phyloP scores from a whole-genome alignment of 2,113 vertebrate species.

The Mobula birostris region DNA sequence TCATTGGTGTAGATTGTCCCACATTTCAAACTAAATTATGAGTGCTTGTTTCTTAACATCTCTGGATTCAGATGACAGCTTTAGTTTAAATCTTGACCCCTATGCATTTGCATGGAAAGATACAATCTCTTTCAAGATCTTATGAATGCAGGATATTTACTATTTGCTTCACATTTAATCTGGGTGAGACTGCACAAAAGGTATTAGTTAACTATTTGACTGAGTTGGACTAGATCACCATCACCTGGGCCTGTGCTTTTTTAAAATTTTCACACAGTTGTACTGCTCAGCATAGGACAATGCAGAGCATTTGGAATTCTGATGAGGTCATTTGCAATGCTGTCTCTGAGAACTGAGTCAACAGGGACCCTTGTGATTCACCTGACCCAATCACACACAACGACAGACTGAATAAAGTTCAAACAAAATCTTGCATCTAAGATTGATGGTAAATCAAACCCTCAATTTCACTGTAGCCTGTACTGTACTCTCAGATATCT shows the following conservation, averaged over 20 bases:
- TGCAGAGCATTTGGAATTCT: background rate
- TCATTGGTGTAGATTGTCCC: too few relatives aligned
- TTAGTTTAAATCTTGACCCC: background rate
- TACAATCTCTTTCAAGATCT: background rate
- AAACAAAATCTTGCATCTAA: background rate
- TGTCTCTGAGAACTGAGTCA: background rate
- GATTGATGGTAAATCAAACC: background rate
- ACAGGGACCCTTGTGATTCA: background rate
- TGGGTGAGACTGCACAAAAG: too few relatives aligned
- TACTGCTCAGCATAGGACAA: background rate
- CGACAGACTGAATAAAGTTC: background rate
- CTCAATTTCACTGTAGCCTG: background rate
- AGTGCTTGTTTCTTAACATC: background rate
- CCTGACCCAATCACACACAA: background rate
- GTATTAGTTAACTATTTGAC: background rate
- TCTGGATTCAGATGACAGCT: background rate
- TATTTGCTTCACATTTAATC: background rate
- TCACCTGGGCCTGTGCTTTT: background rate
- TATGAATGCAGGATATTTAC: background rate
- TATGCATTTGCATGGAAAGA: background rate
- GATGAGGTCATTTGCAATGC: background rate
- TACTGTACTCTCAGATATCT: background rate
- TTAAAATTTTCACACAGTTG: background rate
- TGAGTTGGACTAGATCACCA: background rate
- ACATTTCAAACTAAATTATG: background rate